phyloP scores from a whole-genome alignment of 2,797 vertebrate genomes.

The Alca torda region DNA sequence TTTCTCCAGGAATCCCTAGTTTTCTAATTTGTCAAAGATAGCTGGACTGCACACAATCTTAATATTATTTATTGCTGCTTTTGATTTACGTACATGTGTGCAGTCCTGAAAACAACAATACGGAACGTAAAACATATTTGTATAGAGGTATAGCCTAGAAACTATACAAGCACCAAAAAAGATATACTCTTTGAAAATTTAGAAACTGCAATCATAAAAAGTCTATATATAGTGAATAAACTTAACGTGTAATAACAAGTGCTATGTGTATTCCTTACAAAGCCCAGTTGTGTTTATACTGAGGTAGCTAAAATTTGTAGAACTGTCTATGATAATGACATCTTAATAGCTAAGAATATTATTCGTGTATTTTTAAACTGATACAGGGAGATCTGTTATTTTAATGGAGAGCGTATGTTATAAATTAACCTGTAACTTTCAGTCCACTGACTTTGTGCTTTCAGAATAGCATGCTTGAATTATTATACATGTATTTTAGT shows the following conservation, averaged over 20 bases:
- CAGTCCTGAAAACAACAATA: neutral
- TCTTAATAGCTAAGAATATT: constrained; percentile 9
- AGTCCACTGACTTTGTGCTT: neutral
- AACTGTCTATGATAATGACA: neutral
- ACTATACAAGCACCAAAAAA: neutral
- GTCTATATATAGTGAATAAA: neutral
- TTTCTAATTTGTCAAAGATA: neutral
- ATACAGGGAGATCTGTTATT: neutral
- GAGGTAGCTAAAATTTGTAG: constrained; percentile 10
- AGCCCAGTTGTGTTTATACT: neutral
- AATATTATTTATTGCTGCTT: neutral
- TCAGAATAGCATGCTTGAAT: neutral
- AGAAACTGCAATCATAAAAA: neutral
- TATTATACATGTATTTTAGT: neutral
- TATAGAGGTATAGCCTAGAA: neutral
- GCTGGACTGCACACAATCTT: neutral
- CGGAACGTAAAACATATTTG: neutral
- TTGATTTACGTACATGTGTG: neutral
- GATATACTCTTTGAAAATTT: neutral
- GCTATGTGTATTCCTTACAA: neutral
- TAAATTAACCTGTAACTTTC: constrained; percentile 10
- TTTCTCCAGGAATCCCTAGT: neutral
- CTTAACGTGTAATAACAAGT: neutral
- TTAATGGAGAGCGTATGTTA: neutral
- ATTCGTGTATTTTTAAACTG: neutral